Percentiles rank a stretch among this genome's conserved stretches.
Evolutionary conservation across 2,113 vertebrate species (phyloP).

Genomic region (Muscicapa adusta): DNA sequence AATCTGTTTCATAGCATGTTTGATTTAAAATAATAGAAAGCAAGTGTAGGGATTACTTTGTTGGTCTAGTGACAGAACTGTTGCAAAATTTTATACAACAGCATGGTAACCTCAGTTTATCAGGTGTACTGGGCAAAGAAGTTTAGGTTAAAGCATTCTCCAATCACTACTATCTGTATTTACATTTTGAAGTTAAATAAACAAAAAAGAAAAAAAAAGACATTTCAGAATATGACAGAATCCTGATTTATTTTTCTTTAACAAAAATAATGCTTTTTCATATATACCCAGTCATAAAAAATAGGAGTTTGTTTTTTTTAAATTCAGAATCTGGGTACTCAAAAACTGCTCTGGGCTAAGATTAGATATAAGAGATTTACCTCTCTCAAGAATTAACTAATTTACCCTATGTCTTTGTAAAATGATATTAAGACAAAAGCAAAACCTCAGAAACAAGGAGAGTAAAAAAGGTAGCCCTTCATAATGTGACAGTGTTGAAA

Average conservation of each 20-base stretch:
- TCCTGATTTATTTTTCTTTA: neutral
- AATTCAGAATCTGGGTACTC: neutral
- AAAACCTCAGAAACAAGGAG: neutral
- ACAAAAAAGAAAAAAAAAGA: neutral
- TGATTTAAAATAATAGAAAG: neutral
- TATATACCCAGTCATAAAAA: neutral
- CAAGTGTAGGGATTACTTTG: neutral
- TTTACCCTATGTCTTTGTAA: conserved; percentile 5
- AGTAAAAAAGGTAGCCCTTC: neutral
- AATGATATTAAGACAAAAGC: neutral
- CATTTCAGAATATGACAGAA: neutral
- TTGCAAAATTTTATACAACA: neutral
- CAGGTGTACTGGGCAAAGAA: neutral
- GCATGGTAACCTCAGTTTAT: neutral
- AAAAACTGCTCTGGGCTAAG: neutral
- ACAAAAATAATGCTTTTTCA: neutral
- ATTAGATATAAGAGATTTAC: neutral
- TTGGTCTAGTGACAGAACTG: neutral
- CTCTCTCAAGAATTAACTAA: neutral
- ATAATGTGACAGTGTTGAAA: conserved; percentile 23
- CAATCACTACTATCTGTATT: neutral
- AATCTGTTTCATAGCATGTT: neutral
- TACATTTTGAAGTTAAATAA: neutral
- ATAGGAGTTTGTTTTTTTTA: neutral
- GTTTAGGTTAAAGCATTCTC: neutral